Evolutionary conservation across 2,113 vertebrate genomes (phyloP), one percentile per base, ranked within the genome.

Genomic region (Oncorhynchus tshawytscha): DNA sequence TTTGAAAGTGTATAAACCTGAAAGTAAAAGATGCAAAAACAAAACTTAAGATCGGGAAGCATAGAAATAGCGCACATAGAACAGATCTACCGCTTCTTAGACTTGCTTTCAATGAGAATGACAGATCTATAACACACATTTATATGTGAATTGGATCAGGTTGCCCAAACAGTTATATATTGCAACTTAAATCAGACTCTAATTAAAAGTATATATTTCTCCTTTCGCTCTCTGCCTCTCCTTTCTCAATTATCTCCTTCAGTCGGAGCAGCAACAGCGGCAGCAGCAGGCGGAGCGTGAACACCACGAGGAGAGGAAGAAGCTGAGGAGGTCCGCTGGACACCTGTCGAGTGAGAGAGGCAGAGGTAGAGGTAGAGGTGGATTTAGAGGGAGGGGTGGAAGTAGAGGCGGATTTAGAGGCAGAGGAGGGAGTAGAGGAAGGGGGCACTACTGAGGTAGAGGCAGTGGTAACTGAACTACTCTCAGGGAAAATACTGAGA

Each of bases 221-320:
- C 27, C 39, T 24, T 11, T 22, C 7, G 9, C n/a, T 62, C 59
- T 62, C 59, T 62, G 13, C n/a, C 59, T 62, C n/a, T 62, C 59
- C 51, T 54, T 54, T 18, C 51, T 45, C 39, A 45, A 45, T 45
- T 27, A 1, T 27, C 11, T 51, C 27, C 24, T 64, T 49, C 81
- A 99, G 98, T 95, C 97, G 0, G 96, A 97, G 81, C 95, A 96
- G 83, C 96, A 98, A 73, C 94, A 84, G 89, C 88, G 89, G 83
- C 96, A 95, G 77, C 96, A 96, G 78, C 94, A 95, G 87, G 97
- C 96, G 0, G 97, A 99, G 87, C 90, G 90, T 9, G 93, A 75
- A 1, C 98, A 99, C 88, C 94, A 95, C 5, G 92, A 95, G 64
- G 97, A 99, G 86, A 94, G 98, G 86, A 97, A 88, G 81, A 91